A percentile compares a stretch with the other conserved stretches of the same genome.
Evolutionary conservation across 2,888 invertebrate species (phyloP).

Genomic region (Hylaea fasciaria): DNA sequence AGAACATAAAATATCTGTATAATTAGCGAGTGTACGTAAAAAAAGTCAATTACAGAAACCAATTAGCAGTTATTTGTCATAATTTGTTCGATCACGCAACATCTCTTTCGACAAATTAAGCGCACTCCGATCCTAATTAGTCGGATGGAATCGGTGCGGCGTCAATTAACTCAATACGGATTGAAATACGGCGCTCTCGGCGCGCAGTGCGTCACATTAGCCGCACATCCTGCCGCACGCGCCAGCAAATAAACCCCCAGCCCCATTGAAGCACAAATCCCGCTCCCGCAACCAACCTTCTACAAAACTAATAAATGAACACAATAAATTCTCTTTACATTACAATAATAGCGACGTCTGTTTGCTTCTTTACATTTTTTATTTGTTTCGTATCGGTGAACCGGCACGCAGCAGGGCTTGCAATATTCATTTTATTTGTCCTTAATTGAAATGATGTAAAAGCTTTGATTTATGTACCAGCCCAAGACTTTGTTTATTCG

Average conservation of each 20-base stretch:
- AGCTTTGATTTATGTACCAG: conserved; percentile 28
- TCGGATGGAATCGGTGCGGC: conserved; percentile 55
- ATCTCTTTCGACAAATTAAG: conserved; percentile 61
- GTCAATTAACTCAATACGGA: conserved; percentile 68
- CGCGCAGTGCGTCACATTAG: conserved; percentile 64
- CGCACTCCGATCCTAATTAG: conserved; percentile 53
- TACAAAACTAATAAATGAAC: conserved; percentile 78
- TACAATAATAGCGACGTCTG: conserved; percentile 68
- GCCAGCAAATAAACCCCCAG: conserved; percentile 74
- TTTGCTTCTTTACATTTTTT: conserved; percentile 53
- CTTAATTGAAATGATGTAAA: conserved; percentile 33
- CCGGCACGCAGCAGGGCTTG: conserved; percentile 35
- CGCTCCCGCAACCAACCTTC: conserved; percentile 62
- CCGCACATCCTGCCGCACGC: conserved; percentile 74
- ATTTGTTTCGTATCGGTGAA: conserved; percentile 42
- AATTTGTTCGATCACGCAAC: conserved; percentile 41
- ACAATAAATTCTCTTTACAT: conserved; percentile 72
- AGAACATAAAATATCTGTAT: not conserved
- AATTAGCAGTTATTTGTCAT: conserved; percentile 37
- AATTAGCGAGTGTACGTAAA: conserved; percentile 7
- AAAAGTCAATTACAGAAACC: conserved; percentile 30
- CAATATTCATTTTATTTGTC: conserved; percentile 31
- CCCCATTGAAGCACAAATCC: conserved; percentile 73
- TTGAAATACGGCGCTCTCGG: conserved; percentile 72
- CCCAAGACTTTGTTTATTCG: conserved; percentile 22